Base-by-base conservation (phyloP, 2,797 vertebrate genomes). In the Acrossocheilus wenchowensis region DNA sequence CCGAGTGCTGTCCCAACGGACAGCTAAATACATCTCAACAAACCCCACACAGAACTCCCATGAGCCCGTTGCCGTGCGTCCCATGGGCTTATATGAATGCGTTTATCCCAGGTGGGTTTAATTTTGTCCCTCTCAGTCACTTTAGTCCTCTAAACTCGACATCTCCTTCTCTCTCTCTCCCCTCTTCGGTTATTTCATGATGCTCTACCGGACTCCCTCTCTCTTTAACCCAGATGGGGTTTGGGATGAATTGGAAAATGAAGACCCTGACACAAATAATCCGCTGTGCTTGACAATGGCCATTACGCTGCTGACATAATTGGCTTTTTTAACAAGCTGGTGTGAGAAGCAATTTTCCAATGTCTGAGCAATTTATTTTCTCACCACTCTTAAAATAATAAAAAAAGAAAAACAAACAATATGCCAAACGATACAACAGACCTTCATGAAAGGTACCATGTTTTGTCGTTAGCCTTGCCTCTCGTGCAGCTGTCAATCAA, bases 241-340 rank as follows among this genome's bases (percentile, higher is more conserved):
- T 94, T 94, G 90, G 92, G 92, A 94, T 92, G 94, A 94, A 95
- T 93, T 93, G 92, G 92, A 94, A 95, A 96, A 94, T 95, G 93
- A 94, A 95, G 94, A 93, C 93, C 93, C 92, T 92, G 94, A 95
- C 94, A 95, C 94, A 93, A 94, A 95, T 95, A 93, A 95, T 92
- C 92, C 91, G 90, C 93, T 92, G 92, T 93, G 93, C 90, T 94
- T 92, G 86, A 95, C 93, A 94, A 94, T 94, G 92, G 93, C 93
- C 90, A 94, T 94, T 95, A 93, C 93, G 91, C 90, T 78, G 93
- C 92, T 90, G 91, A 93, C 91, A 94, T 95, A 95, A 95, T 95
- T 96, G 93, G 91, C 41, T 94, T 95, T 94, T 95, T 94, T 94
- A 94, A 95, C 94, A 95, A 95, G 94, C 92, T 92, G 91, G 89